These are phyloP conservation scores for Chloebia gouldiae DNA, from an alignment of 2,113 vertebrate species.

Conservation along the genomic window DNA sequence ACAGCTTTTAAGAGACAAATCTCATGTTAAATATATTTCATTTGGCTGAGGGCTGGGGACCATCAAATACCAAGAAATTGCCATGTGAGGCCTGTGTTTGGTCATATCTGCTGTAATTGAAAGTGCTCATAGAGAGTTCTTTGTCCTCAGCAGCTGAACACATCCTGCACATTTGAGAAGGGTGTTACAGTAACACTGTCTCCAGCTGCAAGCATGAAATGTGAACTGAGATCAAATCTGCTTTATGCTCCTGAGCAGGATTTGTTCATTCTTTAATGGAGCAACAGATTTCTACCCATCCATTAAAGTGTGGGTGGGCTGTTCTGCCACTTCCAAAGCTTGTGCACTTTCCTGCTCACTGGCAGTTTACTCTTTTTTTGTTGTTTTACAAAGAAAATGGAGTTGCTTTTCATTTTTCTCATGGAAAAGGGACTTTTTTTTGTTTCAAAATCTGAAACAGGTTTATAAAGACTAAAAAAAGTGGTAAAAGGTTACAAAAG, in stretches of 20 bases:
- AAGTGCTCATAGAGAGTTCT: not conserved
- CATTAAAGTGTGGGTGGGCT: not conserved
- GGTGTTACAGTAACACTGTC: not conserved
- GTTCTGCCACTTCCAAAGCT: not conserved
- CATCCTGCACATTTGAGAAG: not conserved
- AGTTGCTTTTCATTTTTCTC: not conserved
- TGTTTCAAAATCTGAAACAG: not conserved
- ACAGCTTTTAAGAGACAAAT: not conserved
- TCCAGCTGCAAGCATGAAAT: not conserved
- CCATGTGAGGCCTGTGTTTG: not conserved
- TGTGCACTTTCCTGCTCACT: not conserved
- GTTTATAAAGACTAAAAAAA: not conserved
- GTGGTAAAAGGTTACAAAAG: not conserved
- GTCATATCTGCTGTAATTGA: not conserved
- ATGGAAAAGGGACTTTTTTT: not conserved
- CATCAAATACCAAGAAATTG: not conserved
- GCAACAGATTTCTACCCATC: not conserved
- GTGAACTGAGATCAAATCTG: not conserved
- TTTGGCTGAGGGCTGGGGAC: not conserved
- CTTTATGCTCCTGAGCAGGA: not conserved
- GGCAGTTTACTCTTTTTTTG: not conserved
- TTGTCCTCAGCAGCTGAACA: conserved; percentile 28
- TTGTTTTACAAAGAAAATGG: not conserved
- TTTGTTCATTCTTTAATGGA: not conserved
- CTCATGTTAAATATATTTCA: not conserved